A percentile compares a stretch with the other conserved stretches of the same genome.
phyloP scores from a whole-genome alignment of 2,797 vertebrate species.

The Falco columbarius region DNA sequence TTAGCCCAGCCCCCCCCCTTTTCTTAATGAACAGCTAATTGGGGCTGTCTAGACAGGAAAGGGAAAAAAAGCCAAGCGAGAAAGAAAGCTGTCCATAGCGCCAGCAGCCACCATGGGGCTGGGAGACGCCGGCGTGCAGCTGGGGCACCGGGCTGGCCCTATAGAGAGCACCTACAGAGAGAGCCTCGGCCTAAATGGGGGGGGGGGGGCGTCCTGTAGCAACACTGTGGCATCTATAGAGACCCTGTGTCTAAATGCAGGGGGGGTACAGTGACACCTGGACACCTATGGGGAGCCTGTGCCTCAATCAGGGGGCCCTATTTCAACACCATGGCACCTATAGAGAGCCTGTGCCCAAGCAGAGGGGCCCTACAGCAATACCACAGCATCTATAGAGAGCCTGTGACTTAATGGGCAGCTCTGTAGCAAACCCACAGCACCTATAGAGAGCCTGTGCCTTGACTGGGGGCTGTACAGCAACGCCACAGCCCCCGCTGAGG shows the following conservation, averaged over 20 bases:
- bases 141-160: not conserved
- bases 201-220: not conserved
- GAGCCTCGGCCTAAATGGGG: fast-evolving
- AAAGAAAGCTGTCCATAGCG: not conserved
- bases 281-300: not conserved
- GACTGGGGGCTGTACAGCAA: not conserved
- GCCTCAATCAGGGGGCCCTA: not conserved
- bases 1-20: conserved; percentile 48
- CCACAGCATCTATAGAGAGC: not conserved
- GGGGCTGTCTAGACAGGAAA: conserved; percentile 82
- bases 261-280: not conserved
- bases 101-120: not conserved
- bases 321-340: not conserved
- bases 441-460: not conserved
- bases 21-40: conserved; percentile 76
- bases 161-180: not conserved
- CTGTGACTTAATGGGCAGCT: too few species aligned
- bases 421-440: fast-evolving
- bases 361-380: fast-evolving
- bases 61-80: not conserved
- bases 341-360: too few species aligned
- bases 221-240: not conserved
- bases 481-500: too few species aligned
- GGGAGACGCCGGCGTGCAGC: not conserved
- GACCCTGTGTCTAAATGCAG: not conserved